These are phyloP conservation scores for Saccostrea glomerata DNA, from an alignment of 1,140 invertebrate genomes.

Conservation along the genomic window DNA sequence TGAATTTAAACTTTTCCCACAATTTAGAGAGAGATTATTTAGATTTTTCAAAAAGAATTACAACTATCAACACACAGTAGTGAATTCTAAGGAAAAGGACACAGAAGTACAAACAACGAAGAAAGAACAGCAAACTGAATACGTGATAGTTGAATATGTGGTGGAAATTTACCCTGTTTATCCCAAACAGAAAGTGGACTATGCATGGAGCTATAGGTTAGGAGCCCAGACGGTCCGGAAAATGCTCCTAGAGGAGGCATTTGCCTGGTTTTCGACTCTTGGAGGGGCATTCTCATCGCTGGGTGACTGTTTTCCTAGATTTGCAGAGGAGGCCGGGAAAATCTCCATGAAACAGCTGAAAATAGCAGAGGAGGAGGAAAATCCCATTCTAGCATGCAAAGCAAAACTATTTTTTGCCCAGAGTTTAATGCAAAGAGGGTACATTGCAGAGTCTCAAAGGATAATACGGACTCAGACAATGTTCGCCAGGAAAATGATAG, in stretches of 20 bases:
- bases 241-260: conserved; percentile 89
- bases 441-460: conserved; percentile 83
- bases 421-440: conserved; percentile 90
- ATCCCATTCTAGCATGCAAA: conserved; percentile 87
- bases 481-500: neutral
- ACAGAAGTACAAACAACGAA: too few relatives aligned
- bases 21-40: conserved; percentile 59
- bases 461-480: conserved; percentile 82
- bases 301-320: conserved; percentile 87
- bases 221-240: conserved; percentile 69
- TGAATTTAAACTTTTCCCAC: conserved; percentile 51
- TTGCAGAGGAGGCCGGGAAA: conserved; percentile 91
- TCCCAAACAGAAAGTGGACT: conserved; percentile 67
- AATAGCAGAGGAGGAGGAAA: conserved; percentile 88
- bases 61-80: conserved; percentile 43
- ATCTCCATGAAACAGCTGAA: conserved; percentile 91
- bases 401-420: conserved; percentile 92
- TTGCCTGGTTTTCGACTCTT: conserved; percentile 97
- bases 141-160: neutral
- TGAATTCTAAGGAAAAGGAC: neutral
- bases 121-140: neutral
- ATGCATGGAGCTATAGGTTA: conserved; percentile 72
- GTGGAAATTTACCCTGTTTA: conserved; percentile 65
- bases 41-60: conserved; percentile 44
- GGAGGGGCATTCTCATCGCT: conserved; percentile 96